Evolutionary conservation across 2,888 invertebrate species (phyloP).

Genomic region (Cephus sareptanus): DNA sequence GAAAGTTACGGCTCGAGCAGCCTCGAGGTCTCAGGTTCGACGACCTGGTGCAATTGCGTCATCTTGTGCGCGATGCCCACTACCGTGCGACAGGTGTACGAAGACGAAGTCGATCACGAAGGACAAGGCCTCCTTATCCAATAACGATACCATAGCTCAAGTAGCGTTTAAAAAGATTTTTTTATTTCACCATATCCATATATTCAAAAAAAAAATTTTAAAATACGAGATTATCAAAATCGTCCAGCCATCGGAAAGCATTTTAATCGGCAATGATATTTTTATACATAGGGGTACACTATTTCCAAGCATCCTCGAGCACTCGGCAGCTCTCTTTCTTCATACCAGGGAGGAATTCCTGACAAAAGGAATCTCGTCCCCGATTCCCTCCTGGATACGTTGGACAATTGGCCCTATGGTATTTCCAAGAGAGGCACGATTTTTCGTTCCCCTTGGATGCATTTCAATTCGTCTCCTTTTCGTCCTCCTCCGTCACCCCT

Average conservation of each 20-base stretch:
- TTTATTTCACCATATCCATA: no score
- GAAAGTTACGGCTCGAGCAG: slow-evolving; percentile 36
- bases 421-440: slow-evolving; percentile 40
- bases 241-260: neutral
- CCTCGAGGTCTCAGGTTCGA: slow-evolving; percentile 45
- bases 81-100: neutral
- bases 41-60: slow-evolving; percentile 50
- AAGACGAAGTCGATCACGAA: neutral
- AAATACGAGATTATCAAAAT: neutral
- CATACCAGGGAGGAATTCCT: slow-evolving; percentile 40
- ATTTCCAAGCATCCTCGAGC: neutral
- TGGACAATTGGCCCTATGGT: slow-evolving; percentile 38
- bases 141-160: neutral
- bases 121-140: neutral
- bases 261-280: neutral
- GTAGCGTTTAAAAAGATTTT: neutral
- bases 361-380: slow-evolving; percentile 46
- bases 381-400: slow-evolving; percentile 4
- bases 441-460: slow-evolving; percentile 44
- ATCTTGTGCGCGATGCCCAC: slow-evolving; percentile 17
- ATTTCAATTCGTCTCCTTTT: slow-evolving; percentile 27
- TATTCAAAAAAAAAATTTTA: no score
- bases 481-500: slow-evolving; percentile 1
- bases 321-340: neutral
- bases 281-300: neutral